Evolutionary conservation across 2,113 vertebrate species (phyloP), one percentile per base, ranked within the genome.

Genomic region (Sceloporus tristichus): DNA sequence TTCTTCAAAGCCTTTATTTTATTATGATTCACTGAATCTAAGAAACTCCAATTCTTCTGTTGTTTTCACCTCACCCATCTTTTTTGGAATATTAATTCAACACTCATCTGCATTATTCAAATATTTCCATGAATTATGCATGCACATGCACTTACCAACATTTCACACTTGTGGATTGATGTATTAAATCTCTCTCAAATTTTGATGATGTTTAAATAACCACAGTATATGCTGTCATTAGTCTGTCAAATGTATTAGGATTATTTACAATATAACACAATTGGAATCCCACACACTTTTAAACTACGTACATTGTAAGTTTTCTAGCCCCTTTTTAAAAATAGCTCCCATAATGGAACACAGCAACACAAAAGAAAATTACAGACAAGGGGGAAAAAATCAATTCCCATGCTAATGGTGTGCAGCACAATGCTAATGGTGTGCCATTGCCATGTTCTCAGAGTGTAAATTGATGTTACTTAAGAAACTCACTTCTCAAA

Each of bases 371-470:
- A 92, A 87, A 94, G 89, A 93, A 96, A 96, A 95, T 95, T 94
- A 89, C 82, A 96, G 65, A 89, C 89, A 88, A 34, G 38, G 79
- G 16, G 93, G 91, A 93, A 94, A 92, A 93, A 94, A 92, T 92
- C 88, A 77, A 96, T 96, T 94, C 94, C 87, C 90, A 94, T 95
- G 89, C 87, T 94, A 96, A 96, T 96, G 85, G 92, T 91, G 92
- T 91, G 76, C 87, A 94, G 89, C 84, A 87, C 90, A 90, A 94
- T 75, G 89, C 82, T 86, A 79, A 90, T 94, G 92, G 75, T 34
- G 34, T 34, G 34, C 34, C 34, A 34, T 34, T 34, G 34, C 10
- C 86, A 88, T 90, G 83, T 79, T 94, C 95, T 95, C 86, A 88
- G 87, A 92, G 86, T 92, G 91, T 87, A 94, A 95, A 95, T 88